Percentiles rank a stretch among this genome's conserved stretches.
phyloP scores from a whole-genome alignment of 1,140 invertebrate genomes.

The Vanessa tameamea region DNA sequence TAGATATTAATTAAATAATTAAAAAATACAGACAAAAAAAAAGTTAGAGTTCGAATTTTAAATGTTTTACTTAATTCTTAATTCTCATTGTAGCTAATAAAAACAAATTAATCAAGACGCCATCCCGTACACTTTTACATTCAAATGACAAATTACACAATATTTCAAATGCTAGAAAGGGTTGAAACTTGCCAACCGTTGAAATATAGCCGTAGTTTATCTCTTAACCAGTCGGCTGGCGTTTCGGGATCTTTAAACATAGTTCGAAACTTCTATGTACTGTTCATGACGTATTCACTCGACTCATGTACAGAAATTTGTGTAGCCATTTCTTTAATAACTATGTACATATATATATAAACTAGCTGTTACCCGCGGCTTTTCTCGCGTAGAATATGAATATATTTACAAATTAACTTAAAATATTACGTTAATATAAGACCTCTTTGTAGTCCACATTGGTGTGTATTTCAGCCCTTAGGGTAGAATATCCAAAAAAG shows the following conservation, averaged over 20 bases:
- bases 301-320: no score
- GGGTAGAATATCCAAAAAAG: no score
- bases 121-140: background rate
- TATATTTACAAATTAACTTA: no score
- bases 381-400: no score
- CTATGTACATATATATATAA: no score
- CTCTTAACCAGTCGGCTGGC: constrained; percentile 28
- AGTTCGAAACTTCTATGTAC: constrained; percentile 11
- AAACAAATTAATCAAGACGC: background rate
- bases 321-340: no score
- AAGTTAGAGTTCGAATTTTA: background rate
- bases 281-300: constrained; percentile 7
- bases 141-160: constrained; percentile 7
- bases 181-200: constrained; percentile 22
- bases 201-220: constrained; percentile 37
- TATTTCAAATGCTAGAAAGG: constrained; percentile 5
- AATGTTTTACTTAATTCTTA: background rate
- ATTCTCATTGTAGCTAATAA: background rate
- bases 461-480: no score
- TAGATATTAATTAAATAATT: no score
- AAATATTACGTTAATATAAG: no score
- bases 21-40: no score
- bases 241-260: constrained; percentile 26
- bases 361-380: no score
- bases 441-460: no score